These are phyloP conservation scores for Halcyon smyrnensis DNA, from an alignment of 2,797 vertebrate species.

Conservation along the genomic window DNA sequence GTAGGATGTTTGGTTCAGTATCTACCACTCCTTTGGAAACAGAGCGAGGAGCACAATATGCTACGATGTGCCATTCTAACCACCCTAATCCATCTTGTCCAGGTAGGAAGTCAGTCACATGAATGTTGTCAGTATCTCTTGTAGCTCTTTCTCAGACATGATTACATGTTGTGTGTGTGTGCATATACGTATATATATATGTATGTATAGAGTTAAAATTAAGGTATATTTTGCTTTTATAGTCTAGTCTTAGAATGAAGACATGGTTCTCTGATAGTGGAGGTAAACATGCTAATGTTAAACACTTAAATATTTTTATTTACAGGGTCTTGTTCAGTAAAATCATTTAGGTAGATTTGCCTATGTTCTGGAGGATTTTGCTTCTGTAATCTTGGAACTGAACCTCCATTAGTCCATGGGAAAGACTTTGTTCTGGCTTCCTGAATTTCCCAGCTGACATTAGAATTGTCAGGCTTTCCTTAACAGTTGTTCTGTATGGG, in stretches of 20 bases:
- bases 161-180: background rate
- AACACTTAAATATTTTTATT: background rate
- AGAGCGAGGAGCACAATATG: slow-evolving; percentile 99
- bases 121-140: background rate
- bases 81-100: slow-evolving; percentile 92
- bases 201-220: background rate
- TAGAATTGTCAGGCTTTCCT: background rate
- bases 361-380: background rate
- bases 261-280: background rate
- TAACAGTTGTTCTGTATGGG: background rate
- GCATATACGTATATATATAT: background rate
- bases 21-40: slow-evolving; percentile 96
- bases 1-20: slow-evolving; percentile 95
- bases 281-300: background rate
- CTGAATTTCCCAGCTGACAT: background rate
- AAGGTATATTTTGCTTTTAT: background rate
- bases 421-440: background rate
- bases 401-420: background rate
- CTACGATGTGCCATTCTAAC: slow-evolving; percentile 96
- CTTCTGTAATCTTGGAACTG: background rate
- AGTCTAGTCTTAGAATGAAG: background rate
- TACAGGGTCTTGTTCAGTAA: background rate
- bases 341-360: background rate
- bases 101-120: slow-evolving; percentile 79
- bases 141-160: background rate